Evolutionary conservation across 2,888 invertebrate genomes (phyloP).

Genomic region (Orthosia gothica): DNA sequence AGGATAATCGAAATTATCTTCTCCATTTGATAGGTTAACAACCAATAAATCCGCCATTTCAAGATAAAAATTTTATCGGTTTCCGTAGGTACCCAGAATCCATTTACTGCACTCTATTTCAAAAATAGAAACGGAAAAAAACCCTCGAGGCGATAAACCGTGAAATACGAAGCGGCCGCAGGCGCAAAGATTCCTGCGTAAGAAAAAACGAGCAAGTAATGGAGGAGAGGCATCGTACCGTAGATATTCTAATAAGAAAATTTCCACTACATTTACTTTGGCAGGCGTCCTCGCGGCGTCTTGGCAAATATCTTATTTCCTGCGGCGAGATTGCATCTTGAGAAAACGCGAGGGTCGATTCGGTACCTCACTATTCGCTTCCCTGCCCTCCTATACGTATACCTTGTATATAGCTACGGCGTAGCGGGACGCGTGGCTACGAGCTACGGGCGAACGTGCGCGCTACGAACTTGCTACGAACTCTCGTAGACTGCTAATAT

Average conservation of each 20-base stretch:
- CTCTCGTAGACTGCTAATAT: slow-evolving; percentile 68
- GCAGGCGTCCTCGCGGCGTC: slow-evolving; percentile 91
- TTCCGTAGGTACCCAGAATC: slow-evolving; percentile 42
- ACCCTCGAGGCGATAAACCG: slow-evolving; percentile 80
- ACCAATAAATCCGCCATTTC: slow-evolving; percentile 6
- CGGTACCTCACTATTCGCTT: slow-evolving; percentile 88
- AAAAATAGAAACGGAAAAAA: slow-evolving; percentile 60
- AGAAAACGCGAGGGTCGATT: slow-evolving; percentile 91
- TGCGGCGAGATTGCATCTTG: slow-evolving; percentile 92
- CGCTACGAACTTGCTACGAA: slow-evolving; percentile 69
- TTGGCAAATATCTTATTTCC: slow-evolving; percentile 92
- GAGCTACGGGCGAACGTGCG: slow-evolving; percentile 62
- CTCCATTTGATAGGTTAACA: background rate
- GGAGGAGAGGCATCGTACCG: slow-evolving; percentile 89
- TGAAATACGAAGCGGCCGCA: slow-evolving; percentile 79
- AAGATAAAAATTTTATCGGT: slow-evolving; percentile 37
- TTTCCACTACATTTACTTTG: slow-evolving; percentile 92
- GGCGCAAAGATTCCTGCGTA: slow-evolving; percentile 87
- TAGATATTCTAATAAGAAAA: slow-evolving; percentile 92
- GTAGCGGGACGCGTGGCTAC: slow-evolving; percentile 62
- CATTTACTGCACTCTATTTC: slow-evolving; percentile 56
- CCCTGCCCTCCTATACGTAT: slow-evolving; percentile 77
- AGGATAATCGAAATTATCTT: background rate
- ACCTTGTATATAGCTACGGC: slow-evolving; percentile 63
- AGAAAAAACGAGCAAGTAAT: slow-evolving; percentile 86